These are phyloP conservation scores for Eupithecia abbreviata DNA, from an alignment of 2,888 invertebrate genomes.

Conservation along the genomic window DNA sequence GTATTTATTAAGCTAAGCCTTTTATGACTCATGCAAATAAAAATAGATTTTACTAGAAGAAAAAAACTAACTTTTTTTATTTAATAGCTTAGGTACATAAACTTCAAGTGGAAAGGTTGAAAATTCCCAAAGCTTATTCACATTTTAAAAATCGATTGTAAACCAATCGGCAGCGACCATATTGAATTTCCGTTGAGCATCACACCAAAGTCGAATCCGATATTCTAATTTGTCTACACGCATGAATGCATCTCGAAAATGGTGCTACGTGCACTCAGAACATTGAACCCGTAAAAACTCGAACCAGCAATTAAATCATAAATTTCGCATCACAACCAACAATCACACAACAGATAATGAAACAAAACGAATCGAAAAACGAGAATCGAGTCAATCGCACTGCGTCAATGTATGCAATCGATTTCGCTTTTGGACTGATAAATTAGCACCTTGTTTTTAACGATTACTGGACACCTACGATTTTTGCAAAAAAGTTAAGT, in stretches of 20 bases:
- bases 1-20: neutral
- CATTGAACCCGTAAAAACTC: slow-evolving; percentile 58
- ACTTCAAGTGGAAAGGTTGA: neutral
- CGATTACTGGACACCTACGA: slow-evolving; percentile 37
- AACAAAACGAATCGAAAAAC: slow-evolving; percentile 74
- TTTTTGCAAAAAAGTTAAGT: slow-evolving; percentile 18
- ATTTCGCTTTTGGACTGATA: slow-evolving; percentile 62
- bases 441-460: slow-evolving; percentile 53
- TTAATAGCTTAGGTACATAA: neutral
- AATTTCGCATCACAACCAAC: slow-evolving; percentile 80
- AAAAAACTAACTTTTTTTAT: neutral
- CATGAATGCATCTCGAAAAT: slow-evolving; percentile 51
- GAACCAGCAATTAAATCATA: slow-evolving; percentile 81
- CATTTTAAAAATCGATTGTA: slow-evolving; percentile 16
- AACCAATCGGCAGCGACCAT: slow-evolving; percentile 13
- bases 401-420: slow-evolving; percentile 68
- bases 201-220: slow-evolving; percentile 35
- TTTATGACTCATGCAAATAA: neutral
- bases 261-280: slow-evolving; percentile 42
- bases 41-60: neutral
- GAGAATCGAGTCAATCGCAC: slow-evolving; percentile 48
- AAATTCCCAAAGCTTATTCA: slow-evolving; percentile 3
- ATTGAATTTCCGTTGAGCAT: slow-evolving; percentile 35
- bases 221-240: slow-evolving; percentile 58
- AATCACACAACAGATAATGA: slow-evolving; percentile 81